These are phyloP conservation scores for Apodemus agrarius DNA, from an alignment of 2,797 vertebrate species.

Conservation along the genomic window DNA sequence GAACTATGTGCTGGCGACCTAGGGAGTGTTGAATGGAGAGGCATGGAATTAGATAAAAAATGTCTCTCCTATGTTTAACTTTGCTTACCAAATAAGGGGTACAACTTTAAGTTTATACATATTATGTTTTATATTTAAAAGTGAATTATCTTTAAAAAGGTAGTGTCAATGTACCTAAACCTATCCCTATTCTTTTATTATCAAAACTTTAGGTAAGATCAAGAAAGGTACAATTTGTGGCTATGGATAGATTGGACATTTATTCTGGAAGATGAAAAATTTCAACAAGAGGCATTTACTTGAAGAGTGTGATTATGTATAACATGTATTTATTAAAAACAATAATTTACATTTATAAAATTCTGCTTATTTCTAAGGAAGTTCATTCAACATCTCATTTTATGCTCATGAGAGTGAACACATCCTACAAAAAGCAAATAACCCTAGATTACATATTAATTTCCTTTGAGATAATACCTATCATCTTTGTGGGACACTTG, in stretches of 20 bases:
- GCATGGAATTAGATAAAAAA: background rate
- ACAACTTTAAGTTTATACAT: background rate
- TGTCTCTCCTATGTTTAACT: background rate
- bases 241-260: slow-evolving; percentile 35
- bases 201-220: background rate
- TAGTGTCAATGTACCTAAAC: background rate
- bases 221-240: background rate
- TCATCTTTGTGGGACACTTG: background rate
- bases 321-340: background rate
- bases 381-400: background rate
- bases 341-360: slow-evolving; percentile 26
- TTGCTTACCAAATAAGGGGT: slow-evolving; percentile 1
- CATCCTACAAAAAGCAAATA: background rate
- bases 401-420: background rate
- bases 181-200: background rate
- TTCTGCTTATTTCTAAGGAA: slow-evolving; percentile 8
- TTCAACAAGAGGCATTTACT: background rate
- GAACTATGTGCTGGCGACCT: background rate
- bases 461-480: background rate
- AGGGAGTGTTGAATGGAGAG: background rate
- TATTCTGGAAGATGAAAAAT: background rate
- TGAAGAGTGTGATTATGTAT: slow-evolving; percentile 9
- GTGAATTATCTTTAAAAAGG: slow-evolving; percentile 36
- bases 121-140: background rate
- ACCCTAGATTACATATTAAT: background rate